These are phyloP conservation scores for Atherinosoma microstoma DNA, from an alignment of 2,797 vertebrate species.

Conservation along the genomic window DNA sequence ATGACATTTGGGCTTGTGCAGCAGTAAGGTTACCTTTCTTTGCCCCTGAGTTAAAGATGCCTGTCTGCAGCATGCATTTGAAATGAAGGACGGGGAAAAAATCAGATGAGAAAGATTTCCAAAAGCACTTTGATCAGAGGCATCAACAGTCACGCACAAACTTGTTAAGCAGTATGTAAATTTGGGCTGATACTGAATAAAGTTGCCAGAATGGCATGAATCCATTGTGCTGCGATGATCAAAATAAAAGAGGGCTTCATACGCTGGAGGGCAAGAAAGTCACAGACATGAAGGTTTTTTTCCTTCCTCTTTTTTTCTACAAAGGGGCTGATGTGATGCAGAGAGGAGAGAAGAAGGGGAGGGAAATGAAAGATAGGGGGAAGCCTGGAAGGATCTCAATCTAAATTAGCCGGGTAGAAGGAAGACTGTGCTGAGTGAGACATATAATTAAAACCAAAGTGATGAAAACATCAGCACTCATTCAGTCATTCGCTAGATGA, in stretches of 20 bases:
- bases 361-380: slow-evolving; percentile 84
- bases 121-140: slow-evolving; percentile 86
- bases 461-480: slow-evolving; percentile 82
- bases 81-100: slow-evolving; percentile 78
- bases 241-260: slow-evolving; percentile 87
- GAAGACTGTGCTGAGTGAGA: slow-evolving; percentile 82
- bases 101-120: slow-evolving; percentile 84
- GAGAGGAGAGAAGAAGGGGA: slow-evolving; percentile 81
- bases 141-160: slow-evolving; percentile 85
- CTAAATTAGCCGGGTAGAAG: slow-evolving; percentile 86
- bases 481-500: slow-evolving; percentile 67
- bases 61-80: slow-evolving; percentile 82
- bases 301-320: slow-evolving; percentile 71
- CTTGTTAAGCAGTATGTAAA: slow-evolving; percentile 88
- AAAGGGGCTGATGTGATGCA: slow-evolving; percentile 85
- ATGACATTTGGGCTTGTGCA: slow-evolving; percentile 85
- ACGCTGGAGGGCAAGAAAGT: slow-evolving; percentile 85
- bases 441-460: slow-evolving; percentile 83
- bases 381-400: slow-evolving; percentile 86
- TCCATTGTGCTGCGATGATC: slow-evolving; percentile 88
- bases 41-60: slow-evolving; percentile 84
- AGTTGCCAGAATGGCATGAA: slow-evolving; percentile 87
- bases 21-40: slow-evolving; percentile 85
- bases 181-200: slow-evolving; percentile 87
- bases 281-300: slow-evolving; percentile 84